Conservation (phyloP, 30 jellyfish, hydroid and myxozoan species). For the Haliclystus octoradiatus region DNA sequence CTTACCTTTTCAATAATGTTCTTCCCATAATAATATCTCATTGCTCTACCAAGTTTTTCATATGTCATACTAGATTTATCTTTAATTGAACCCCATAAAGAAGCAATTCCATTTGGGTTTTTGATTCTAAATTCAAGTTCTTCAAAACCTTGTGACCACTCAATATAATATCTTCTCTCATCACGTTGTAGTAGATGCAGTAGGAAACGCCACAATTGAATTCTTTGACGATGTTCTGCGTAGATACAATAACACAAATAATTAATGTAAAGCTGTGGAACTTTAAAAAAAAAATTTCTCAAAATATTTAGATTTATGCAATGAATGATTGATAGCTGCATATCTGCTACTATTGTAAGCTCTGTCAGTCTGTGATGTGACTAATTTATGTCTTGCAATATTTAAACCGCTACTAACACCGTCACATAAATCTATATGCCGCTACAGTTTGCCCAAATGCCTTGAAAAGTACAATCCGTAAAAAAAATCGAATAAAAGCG, state of each 20-base stretch:
- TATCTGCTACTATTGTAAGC: too few relatives aligned
- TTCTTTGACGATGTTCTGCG: conserved; percentile 90
- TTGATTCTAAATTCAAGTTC: conserved; percentile 48
- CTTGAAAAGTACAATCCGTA: too few relatives aligned
- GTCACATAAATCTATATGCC: too few relatives aligned
- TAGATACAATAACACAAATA: background rate
- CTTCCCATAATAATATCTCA: conserved; percentile 70
- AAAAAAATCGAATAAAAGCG: too few relatives aligned
- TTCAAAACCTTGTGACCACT: conserved; percentile 34
- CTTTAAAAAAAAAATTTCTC: too few relatives aligned
- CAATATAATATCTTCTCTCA: conserved; percentile 19
- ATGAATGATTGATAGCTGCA: too few relatives aligned
- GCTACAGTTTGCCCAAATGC: too few relatives aligned
- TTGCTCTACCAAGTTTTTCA: conserved; percentile 72
- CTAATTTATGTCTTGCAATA: too few relatives aligned
- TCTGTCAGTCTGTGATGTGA: too few relatives aligned
- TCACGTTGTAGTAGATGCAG: conserved; percentile 77
- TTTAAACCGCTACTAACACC: too few relatives aligned
- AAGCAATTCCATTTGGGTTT: conserved; percentile 56
- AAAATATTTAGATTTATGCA: too few relatives aligned
- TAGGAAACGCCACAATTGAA: conserved; percentile 92
- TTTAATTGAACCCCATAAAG: conserved; percentile 70
- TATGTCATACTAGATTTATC: conserved; percentile 73
- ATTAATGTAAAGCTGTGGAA: too few relatives aligned
- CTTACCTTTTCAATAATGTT: conserved; percentile 66